Evolutionary conservation across 2,888 invertebrate genomes (phyloP).

Genomic region (Anticlea derivata): DNA sequence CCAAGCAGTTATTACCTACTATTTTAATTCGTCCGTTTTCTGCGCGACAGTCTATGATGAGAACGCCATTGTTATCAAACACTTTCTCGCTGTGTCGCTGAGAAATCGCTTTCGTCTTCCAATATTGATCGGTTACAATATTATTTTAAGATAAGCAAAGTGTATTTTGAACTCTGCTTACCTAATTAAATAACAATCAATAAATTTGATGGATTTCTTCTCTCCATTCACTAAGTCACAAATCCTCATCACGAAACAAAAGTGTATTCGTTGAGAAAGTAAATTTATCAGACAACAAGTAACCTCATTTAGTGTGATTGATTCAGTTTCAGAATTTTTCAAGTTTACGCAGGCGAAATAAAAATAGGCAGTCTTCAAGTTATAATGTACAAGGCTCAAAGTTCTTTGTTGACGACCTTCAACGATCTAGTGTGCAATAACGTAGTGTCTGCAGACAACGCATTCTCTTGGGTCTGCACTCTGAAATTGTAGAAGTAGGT

Average conservation of each 20-base stretch:
- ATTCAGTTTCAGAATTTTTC: too few species aligned
- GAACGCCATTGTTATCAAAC: conserved; percentile 39
- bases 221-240: too few species aligned
- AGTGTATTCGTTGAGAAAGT: too few species aligned
- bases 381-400: too few species aligned
- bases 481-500: too few species aligned
- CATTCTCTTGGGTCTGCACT: too few species aligned
- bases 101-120: conserved; percentile 40
- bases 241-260: too few species aligned
- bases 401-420: neutral
- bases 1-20: neutral
- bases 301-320: too few species aligned
- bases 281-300: too few species aligned
- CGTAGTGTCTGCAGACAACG: neutral
- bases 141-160: neutral
- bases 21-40: conserved; percentile 16
- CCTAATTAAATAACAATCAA: neutral
- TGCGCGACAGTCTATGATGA: conserved; percentile 22
- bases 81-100: conserved; percentile 33
- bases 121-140: conserved; percentile 27
- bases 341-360: too few species aligned
- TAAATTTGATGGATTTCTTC: too few species aligned
- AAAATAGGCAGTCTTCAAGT: too few species aligned
- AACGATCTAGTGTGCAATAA: neutral
- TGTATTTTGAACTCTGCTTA: conserved; percentile 7